phyloP scores from a whole-genome alignment of 2,888 invertebrate species.

The Parasteatoda lunata region DNA sequence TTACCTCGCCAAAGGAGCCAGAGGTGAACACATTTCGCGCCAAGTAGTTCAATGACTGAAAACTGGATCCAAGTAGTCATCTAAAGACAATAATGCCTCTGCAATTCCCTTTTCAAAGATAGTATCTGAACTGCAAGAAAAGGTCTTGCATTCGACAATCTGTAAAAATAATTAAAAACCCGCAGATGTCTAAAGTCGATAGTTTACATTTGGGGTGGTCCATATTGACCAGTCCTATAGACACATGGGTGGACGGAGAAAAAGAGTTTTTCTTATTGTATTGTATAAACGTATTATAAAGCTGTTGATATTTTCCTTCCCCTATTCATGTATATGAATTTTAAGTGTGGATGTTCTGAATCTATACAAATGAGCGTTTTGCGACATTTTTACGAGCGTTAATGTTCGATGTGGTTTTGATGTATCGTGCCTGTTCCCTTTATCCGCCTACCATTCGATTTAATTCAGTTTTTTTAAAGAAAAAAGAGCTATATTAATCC shows the following conservation, averaged over 20 bases:
- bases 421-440: slow-evolving; percentile 25
- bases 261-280: slow-evolving; percentile 45
- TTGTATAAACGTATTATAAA: slow-evolving; percentile 47
- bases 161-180: slow-evolving; percentile 38
- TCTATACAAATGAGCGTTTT: slow-evolving; percentile 58
- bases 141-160: slow-evolving; percentile 60
- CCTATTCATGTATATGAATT: slow-evolving; percentile 54
- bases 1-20: neutral
- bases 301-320: slow-evolving; percentile 43
- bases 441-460: neutral
- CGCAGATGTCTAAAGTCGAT: slow-evolving; percentile 3
- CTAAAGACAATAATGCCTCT: slow-evolving; percentile 1
- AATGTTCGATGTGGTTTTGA: slow-evolving; percentile 33
- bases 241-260: neutral
- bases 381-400: slow-evolving; percentile 49
- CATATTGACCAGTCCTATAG: neutral
- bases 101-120: slow-evolving; percentile 5
- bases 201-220: slow-evolving; percentile 4
- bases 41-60: neutral
- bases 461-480: too few relatives aligned
- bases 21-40: neutral
- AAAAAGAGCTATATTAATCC: too few relatives aligned
- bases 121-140: slow-evolving; percentile 33
- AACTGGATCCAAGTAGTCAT: slow-evolving; percentile 17
- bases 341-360: slow-evolving; percentile 60